Conservation (phyloP, 2,888 invertebrate genomes). For the Agonopterix alstromeriana region DNA sequence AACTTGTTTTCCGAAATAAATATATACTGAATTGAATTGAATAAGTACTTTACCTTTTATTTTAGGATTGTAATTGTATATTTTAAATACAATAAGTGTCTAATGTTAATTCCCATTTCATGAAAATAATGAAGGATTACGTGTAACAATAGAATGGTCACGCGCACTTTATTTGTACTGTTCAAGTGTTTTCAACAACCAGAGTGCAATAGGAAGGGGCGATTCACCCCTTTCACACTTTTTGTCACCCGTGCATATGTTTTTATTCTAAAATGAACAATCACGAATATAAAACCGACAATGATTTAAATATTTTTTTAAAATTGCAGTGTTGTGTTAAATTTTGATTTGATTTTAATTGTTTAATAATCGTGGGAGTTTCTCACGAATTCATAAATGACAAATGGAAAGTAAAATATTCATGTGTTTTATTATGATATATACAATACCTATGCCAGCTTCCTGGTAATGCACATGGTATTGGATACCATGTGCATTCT, state of each 20-base stretch:
- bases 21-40: too few relatives aligned
- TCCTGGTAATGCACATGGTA: too few relatives aligned
- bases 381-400: conserved; percentile 1
- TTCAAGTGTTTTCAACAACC: conserved; percentile 41
- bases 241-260: conserved; percentile 44
- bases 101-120: too few relatives aligned
- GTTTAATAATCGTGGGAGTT: conserved; percentile 1
- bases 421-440: neutral
- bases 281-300: conserved; percentile 25
- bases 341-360: conserved; percentile 2
- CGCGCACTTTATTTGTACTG: conserved; percentile 52
- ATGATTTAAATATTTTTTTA: conserved; percentile 36
- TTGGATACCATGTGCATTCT: too few relatives aligned
- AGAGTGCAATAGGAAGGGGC: conserved; percentile 6
- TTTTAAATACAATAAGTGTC: too few relatives aligned
- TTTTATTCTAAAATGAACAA: conserved; percentile 50
- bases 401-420: neutral
- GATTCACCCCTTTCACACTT: conserved; percentile 31
- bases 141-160: conserved; percentile 36
- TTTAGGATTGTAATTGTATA: too few relatives aligned
- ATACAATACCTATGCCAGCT: too few relatives aligned
- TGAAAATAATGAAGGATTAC: conserved; percentile 27
- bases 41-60: too few relatives aligned
- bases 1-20: too few relatives aligned
- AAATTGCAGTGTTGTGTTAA: conserved; percentile 31